Evolutionary conservation across 1,140 invertebrate genomes (phyloP), one percentile per base, ranked within the genome.

Genomic region (Melitaea cinxia): DNA sequence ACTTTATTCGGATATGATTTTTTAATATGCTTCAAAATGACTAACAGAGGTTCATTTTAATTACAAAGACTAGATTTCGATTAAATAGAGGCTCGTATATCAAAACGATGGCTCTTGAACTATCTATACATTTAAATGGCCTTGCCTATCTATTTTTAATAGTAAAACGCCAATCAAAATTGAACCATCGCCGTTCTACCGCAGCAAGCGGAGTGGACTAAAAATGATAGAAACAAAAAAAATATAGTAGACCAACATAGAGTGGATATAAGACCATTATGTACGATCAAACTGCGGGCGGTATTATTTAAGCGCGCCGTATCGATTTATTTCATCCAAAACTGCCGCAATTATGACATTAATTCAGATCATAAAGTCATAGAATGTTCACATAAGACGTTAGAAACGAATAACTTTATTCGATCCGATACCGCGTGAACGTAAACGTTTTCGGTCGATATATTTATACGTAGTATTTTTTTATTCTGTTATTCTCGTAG

Each of bases 261-360:
- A 68, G 10, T 82, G 80, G 80, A 80, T 71, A 66, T 63, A 65
- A 60, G 67, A 61, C 68, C 68, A 65, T 76, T 81, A 77, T 72
- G 80, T 66, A 68, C 66, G 75, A 68, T 68, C 72, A 77, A 83
- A 80, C 84, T 80, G 78, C 88, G 83, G 86, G 86, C 82, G 85
- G 88, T 88, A 88, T 85, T 87, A 87, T 85, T 76, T 82, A 88
- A 86, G 80, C 80, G 80, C 68, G 75, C 80, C 66, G 75, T 86
- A 88, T 88, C 88, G 81, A 90, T 90, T 91, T 88, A 89, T 88
- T 89, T 89, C 88, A 85, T 89, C 76, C 77, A 75, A 85, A 83
- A 91, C 78, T 81, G 83, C 82, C 78, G 78, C 86, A 90, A 88
- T 91, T 89, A 89, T 88, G 88, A 89, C 86, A 88, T 89, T 91